phyloP scores from a whole-genome alignment of 2,888 invertebrate species.

The Oscheius sp. region DNA sequence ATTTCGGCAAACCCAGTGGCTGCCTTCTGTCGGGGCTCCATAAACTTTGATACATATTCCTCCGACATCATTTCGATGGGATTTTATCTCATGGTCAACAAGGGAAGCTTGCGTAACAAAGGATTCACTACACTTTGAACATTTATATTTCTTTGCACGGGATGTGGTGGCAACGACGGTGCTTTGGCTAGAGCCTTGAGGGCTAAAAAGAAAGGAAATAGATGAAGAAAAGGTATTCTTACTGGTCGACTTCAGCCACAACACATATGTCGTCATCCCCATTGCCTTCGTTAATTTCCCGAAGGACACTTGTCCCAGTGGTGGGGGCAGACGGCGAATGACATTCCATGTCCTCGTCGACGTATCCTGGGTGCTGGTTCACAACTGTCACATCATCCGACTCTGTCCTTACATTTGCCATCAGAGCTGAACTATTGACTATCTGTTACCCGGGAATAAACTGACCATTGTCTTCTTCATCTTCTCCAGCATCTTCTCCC shows the following conservation, averaged over 20 bases:
- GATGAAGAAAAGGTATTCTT: slow-evolving; percentile 6
- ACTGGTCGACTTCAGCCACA: slow-evolving; percentile 51
- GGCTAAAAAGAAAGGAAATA: neutral
- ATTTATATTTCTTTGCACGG: slow-evolving; percentile 41
- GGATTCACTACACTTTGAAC: slow-evolving; percentile 37
- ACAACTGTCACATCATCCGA: slow-evolving; percentile 7
- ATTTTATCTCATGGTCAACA: slow-evolving; percentile 12
- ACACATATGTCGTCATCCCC: slow-evolving; percentile 49
- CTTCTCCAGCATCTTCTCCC: slow-evolving; percentile 2
- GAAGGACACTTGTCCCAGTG: neutral
- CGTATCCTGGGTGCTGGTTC: slow-evolving; percentile 38
- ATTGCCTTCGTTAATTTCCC: slow-evolving; percentile 27
- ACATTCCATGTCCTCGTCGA: slow-evolving; percentile 33
- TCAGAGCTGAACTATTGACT: neutral
- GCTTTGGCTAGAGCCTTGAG: neutral
- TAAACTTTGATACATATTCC: slow-evolving; percentile 7
- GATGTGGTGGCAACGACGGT: neutral
- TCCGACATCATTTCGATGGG: slow-evolving; percentile 46
- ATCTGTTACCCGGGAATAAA: neutral
- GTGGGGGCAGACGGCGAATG: neutral
- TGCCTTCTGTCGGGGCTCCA: slow-evolving; percentile 33
- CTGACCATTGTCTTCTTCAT: slow-evolving; percentile 5
- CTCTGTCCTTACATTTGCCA: slow-evolving; percentile 24
- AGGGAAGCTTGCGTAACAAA: slow-evolving; percentile 41
- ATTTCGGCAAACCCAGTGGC: slow-evolving; percentile 40